Conservation (phyloP, 1,140 invertebrate genomes). For the Drosophila sechellia region DNA sequence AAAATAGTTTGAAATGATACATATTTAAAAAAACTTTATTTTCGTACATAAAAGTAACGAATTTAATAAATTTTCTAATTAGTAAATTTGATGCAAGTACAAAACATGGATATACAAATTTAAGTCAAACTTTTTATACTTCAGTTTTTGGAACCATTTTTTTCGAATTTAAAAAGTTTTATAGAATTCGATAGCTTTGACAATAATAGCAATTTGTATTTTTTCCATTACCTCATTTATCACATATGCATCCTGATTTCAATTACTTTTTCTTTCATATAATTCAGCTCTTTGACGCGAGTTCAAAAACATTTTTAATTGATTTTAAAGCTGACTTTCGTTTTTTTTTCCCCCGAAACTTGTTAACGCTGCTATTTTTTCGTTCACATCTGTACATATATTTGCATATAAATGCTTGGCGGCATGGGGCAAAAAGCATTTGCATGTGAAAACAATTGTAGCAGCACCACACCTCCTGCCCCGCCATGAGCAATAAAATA, state of each 20-base stretch:
- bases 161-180: no score
- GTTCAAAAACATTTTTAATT: constrained; percentile 3
- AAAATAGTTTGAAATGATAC: neutral
- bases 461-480: constrained; percentile 12
- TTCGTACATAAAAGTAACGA: no score
- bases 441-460: constrained; percentile 81
- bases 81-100: no score
- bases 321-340: neutral
- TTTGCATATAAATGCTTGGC: constrained; percentile 77
- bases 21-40: neutral
- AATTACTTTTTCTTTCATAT: neutral
- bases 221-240: no score
- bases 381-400: constrained; percentile 44
- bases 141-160: no score
- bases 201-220: no score
- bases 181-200: no score
- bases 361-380: constrained; percentile 3
- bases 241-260: no score
- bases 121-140: no score
- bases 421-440: constrained; percentile 54
- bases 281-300: neutral
- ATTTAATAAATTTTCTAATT: no score
- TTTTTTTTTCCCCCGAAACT: neutral
- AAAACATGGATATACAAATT: no score
- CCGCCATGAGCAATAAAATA: constrained; percentile 66